These are phyloP conservation scores for Tipula vernalis DNA, from an alignment of 2,888 invertebrate genomes.

Conservation along the genomic window DNA sequence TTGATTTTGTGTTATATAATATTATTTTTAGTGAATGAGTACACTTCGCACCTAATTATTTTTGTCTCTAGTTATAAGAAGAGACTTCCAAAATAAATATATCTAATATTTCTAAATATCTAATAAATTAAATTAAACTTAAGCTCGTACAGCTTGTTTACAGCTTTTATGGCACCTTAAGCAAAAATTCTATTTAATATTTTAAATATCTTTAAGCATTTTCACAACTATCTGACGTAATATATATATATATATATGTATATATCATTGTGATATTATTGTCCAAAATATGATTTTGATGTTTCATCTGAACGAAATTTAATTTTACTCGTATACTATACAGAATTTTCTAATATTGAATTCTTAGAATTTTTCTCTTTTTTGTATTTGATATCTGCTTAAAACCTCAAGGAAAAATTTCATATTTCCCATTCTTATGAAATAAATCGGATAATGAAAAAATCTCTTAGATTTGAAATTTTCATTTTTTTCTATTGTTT, in stretches of 20 bases:
- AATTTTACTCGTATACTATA: neutral
- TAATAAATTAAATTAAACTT: too few relatives aligned
- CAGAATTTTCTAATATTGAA: neutral
- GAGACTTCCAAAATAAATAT: too few relatives aligned
- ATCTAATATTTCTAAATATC: too few relatives aligned
- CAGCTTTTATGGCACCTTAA: too few relatives aligned
- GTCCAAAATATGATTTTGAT: neutral
- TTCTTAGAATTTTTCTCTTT: neutral
- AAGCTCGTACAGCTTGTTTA: too few relatives aligned
- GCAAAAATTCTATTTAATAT: too few relatives aligned
- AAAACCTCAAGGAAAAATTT: neutral
- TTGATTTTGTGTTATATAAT: too few relatives aligned
- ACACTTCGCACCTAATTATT: too few relatives aligned
- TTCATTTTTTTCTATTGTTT: neutral
- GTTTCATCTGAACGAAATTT: neutral
- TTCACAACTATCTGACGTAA: neutral
- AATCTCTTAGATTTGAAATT: neutral
- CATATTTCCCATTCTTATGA: neutral
- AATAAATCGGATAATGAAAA: neutral
- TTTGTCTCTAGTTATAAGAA: too few relatives aligned
- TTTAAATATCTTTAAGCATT: too few relatives aligned
- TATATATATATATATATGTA: neutral
- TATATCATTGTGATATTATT: neutral
- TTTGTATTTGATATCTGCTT: neutral
- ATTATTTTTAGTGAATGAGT: too few relatives aligned